Conservation (phyloP, 2,113 vertebrate species). For the Syngnathus floridae region DNA sequence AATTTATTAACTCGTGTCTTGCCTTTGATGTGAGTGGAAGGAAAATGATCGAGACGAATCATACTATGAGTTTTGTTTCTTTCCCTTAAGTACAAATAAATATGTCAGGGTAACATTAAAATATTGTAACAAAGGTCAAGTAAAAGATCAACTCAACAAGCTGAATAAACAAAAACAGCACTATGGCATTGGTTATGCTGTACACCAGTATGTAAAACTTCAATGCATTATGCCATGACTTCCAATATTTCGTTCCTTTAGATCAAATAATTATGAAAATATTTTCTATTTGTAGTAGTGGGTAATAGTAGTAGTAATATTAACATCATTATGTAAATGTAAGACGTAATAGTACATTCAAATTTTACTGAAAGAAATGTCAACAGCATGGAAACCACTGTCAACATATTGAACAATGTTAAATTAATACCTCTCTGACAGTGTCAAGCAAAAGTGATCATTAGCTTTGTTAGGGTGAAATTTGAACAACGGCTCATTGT, state of each 20-base stretch:
- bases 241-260: not conserved
- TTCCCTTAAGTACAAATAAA: too few species aligned
- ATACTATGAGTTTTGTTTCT: too few species aligned
- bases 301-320: too few species aligned
- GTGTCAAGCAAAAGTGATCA: not conserved
- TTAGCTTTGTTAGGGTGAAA: not conserved
- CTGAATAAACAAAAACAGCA: too few species aligned
- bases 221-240: not conserved
- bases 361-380: not conserved
- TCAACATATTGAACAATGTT: not conserved
- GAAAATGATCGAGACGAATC: constrained; percentile 19
- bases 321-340: too few species aligned
- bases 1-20: not conserved
- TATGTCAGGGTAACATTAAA: too few species aligned
- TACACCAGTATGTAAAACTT: not conserved
- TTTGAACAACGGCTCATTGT: not conserved
- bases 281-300: too few species aligned
- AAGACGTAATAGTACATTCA: too few species aligned
- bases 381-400: not conserved
- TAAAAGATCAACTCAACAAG: too few species aligned
- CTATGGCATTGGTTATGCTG: too few species aligned
- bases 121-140: too few species aligned
- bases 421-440: not conserved
- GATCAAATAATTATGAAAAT: too few species aligned
- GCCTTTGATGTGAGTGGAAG: constrained; percentile 38